Evolutionary conservation across 2,113 vertebrate genomes (phyloP), one percentile per base, ranked within the genome.

Genomic region (Cebidichthys violaceus): DNA sequence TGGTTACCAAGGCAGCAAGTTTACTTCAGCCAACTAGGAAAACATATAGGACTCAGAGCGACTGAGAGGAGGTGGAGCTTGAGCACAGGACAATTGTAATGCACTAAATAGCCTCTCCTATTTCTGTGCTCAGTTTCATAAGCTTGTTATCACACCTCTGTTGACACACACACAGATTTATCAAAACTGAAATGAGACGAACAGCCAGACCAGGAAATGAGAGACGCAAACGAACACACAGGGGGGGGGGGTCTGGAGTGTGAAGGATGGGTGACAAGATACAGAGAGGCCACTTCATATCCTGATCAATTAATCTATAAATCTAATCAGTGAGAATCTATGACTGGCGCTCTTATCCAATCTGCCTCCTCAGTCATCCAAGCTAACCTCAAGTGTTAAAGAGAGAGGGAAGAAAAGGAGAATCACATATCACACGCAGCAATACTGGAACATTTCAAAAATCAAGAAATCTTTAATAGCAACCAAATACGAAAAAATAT

Each of bases 381-480:
- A 14, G 37, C 13, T 43, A 33, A 77, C 52, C 70, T 31, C 27
- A 68, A 85, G 77, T 67, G 85, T 86, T 86, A 54, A 72, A 87
- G 76, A 66, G 82, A 64, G 55, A 64, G 47, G 31, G 70, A 74
- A 43, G 47, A 29, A 47, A 57, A 55, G 39, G n/a, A 73, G 20
- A 78, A 57, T 88, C 73, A 86, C 64, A 88, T 14, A 82, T 18
- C 57, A 88, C 41, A 83, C 61, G 2, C 70, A 84, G 64, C 59
- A 77, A 89, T 72, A 64, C 69, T 2, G 37, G 75, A 37, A 77
- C 83, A 69, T 88, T 91, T 94, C 64, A 70, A 94, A 94, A 94
- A 94, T 88, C 90, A 89, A 82, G 76, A 91, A 89, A 43, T 85
- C 92, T 96, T 96, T 95, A 96, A 95, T 96, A 89, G 88, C 89